Evolutionary conservation across 2,113 vertebrate genomes (phyloP).

Genomic region (Zootoca vivipara): DNA sequence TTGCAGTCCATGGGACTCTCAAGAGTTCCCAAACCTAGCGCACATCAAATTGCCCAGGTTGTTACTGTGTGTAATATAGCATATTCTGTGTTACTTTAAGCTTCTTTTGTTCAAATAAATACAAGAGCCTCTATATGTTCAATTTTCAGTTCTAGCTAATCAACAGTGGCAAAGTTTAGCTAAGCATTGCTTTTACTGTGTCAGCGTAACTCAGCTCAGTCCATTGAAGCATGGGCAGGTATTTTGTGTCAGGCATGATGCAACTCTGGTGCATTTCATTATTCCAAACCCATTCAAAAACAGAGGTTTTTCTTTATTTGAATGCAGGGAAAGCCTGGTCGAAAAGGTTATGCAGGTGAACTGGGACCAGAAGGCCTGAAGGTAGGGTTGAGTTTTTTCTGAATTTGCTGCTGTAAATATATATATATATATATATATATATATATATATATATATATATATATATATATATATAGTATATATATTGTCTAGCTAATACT

Average conservation of each 20-base stretch:
- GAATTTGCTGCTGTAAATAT: not conserved
- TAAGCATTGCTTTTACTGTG: slow-evolving; percentile 13
- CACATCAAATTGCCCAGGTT: not conserved
- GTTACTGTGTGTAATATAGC: not conserved
- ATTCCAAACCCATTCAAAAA: not conserved
- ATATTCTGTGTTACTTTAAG: not conserved
- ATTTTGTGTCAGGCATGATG: not conserved
- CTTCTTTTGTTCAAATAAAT: slow-evolving; percentile 28
- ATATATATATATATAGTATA: not conserved
- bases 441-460: not conserved
- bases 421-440: not conserved
- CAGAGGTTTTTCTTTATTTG: slow-evolving; percentile 20
- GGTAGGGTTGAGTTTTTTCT: slow-evolving; percentile 68
- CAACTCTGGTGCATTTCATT: not conserved
- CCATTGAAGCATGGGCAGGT: not conserved
- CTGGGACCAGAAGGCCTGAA: slow-evolving; percentile 86
- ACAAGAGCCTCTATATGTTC: slow-evolving; percentile 30
- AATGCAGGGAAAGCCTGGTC: slow-evolving; percentile 88
- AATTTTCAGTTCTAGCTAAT: not conserved
- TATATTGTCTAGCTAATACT: not conserved
- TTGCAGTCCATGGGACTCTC: too few relatives aligned
- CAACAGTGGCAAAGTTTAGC: slow-evolving; percentile 23
- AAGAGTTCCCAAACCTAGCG: not conserved
- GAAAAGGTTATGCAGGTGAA: slow-evolving; percentile 88
- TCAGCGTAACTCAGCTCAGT: slow-evolving; percentile 39